Base-by-base conservation (phyloP, 2,888 invertebrate species). In the Coleophora deauratella region DNA sequence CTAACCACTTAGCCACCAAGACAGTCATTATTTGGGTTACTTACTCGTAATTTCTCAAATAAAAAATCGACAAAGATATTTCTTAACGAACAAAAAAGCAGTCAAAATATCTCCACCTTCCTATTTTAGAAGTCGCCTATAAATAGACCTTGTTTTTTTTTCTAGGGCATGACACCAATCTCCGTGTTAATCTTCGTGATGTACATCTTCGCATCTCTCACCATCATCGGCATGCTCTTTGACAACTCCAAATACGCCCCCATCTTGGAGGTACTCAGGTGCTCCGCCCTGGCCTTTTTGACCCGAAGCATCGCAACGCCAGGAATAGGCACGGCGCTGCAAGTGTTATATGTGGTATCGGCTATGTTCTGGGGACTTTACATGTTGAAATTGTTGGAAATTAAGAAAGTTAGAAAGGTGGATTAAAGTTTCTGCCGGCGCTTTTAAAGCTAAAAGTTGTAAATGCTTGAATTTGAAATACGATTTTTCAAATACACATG, bases 141-240 rank as follows among this genome's bases (percentile, higher is more conserved):
- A n/a, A n/a, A n/a, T n/a, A n/a, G n/a, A n/a, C n/a, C n/a, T 21
- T 21, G 21, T 28, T 38, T 49, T 53, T 53, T 61, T 51, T 87
- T 86, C 1, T 86, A 92, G 92, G 87, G 87, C 9, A 84, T 91
- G 73, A 88, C 86, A 43, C 89, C 89, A 32, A 52, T 88, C 9
- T 85, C 88, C 2, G 89, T 90, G 2, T 68, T 89, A 10, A 69
- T 86, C 37, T 88, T 88, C 58, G 88, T 91, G 0, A 46, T 86
- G 34, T 92, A 91, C 78, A 89, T 93, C 50, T 85, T 93, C 35
- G 87, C 87, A 2, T 90, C 92, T 0, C 71, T 93, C 10, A 90
- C 90, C 0, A 79, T 89, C 15, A 91, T 93, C 38, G 93, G 93
- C 1, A 87, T 93, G 85, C 65, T 93, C 8, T 90, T 93, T 54